Evolutionary conservation across 1,140 invertebrate species (phyloP).

Genomic region (Euglossa dilemma): DNA sequence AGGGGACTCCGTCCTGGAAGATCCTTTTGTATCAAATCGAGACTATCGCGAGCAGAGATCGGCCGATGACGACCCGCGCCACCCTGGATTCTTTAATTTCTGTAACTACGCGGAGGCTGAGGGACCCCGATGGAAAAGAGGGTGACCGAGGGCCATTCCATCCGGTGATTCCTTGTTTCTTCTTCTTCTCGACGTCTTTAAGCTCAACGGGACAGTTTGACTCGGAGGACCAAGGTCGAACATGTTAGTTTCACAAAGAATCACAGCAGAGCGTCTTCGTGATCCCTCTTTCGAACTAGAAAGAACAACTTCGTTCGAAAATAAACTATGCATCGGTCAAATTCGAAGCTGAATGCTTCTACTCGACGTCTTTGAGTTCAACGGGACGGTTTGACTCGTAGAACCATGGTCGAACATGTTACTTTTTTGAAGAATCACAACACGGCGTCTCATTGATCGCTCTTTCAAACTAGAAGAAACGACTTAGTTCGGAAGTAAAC

Average conservation of each 20-base stretch:
- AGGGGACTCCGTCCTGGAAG: neutral
- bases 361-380: neutral
- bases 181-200: neutral
- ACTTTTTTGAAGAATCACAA: neutral
- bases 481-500: no score
- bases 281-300: neutral
- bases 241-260: neutral
- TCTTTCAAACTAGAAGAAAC: no score
- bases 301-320: no score
- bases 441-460: neutral
- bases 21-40: conserved; percentile 64
- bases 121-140: neutral
- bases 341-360: neutral
- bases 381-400: neutral
- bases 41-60: conserved; percentile 52
- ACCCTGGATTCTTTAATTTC: conserved; percentile 47
- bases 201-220: neutral
- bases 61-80: conserved; percentile 11
- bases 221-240: neutral
- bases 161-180: conserved; percentile 3
- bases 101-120: conserved; percentile 33
- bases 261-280: neutral
- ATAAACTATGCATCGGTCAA: no score
- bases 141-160: neutral
- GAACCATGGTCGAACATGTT: neutral